phyloP scores from a whole-genome alignment of 2,888 invertebrate species.

The Synergus laeviventris region DNA sequence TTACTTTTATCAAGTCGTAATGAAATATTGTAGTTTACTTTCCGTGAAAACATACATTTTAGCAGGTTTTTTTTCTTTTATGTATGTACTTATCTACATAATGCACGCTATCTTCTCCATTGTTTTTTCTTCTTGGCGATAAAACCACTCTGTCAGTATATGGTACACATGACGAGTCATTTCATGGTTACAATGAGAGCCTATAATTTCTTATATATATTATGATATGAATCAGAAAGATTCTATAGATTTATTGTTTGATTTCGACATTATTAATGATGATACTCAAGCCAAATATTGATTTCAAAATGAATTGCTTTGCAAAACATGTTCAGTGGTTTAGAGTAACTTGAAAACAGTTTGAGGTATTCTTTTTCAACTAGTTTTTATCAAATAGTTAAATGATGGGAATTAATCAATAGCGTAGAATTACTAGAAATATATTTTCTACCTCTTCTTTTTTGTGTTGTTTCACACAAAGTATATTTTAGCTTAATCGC shows the following conservation, averaged over 20 bases:
- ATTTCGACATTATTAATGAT: not conserved
- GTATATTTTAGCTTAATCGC: not conserved
- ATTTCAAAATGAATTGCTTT: not conserved
- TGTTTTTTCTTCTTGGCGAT: not conserved
- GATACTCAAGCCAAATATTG: not conserved
- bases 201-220: not conserved
- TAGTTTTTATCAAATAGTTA: not conserved
- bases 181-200: not conserved
- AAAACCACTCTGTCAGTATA: not conserved
- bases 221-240: not conserved
- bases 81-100: slow-evolving; percentile 6
- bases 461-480: not conserved
- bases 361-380: not conserved
- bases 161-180: not conserved
- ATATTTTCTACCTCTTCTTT: not conserved
- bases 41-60: not conserved
- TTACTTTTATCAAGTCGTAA: not conserved
- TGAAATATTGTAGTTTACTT: not conserved
- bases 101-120: not conserved
- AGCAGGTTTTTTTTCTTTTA: not conserved
- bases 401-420: not conserved
- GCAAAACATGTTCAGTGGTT: not conserved
- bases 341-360: not conserved
- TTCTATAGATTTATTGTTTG: not conserved
- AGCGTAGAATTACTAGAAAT: not conserved